These are phyloP conservation scores for Cotesia vestalis DNA, from an alignment of 1,140 invertebrate species.

Conservation along the genomic window DNA sequence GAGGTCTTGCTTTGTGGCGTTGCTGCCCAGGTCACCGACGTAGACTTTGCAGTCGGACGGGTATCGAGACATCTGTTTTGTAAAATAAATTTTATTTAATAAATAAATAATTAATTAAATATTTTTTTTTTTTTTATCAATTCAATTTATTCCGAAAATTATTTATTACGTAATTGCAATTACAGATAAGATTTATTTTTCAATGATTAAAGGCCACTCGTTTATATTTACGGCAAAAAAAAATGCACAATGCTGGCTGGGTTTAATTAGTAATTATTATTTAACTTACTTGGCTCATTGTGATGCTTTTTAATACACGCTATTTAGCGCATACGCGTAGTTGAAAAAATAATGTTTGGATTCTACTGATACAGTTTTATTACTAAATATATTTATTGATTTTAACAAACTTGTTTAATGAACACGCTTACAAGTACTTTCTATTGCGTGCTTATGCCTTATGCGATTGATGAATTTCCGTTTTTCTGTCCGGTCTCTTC, in stretches of 20 bases:
- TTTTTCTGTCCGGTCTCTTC: no score
- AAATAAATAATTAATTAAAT: background rate
- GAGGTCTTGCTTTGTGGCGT: conserved; percentile 88
- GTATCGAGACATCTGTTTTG: conserved; percentile 75
- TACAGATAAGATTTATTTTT: background rate
- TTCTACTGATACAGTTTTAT: no score
- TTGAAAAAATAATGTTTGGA: no score
- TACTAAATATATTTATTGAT: no score
- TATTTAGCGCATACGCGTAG: no score
- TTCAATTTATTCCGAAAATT: background rate
- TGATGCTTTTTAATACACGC: background rate
- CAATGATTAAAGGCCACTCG: background rate
- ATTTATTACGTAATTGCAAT: background rate
- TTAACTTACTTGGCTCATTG: conserved; percentile 7
- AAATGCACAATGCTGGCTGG: no score
- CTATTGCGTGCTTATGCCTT: no score
- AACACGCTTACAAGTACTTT: no score
- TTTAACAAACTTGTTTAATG: no score
- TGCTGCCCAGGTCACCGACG: conserved; percentile 91
- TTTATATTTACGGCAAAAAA: no score
- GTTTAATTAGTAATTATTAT: conserved; percentile 6
- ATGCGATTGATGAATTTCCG: no score
- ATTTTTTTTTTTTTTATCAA: background rate
- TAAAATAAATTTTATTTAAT: background rate
- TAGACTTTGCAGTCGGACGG: conserved; percentile 94